Evolutionary conservation across 2,113 vertebrate genomes (phyloP).

Genomic region (Hylia prasina): DNA sequence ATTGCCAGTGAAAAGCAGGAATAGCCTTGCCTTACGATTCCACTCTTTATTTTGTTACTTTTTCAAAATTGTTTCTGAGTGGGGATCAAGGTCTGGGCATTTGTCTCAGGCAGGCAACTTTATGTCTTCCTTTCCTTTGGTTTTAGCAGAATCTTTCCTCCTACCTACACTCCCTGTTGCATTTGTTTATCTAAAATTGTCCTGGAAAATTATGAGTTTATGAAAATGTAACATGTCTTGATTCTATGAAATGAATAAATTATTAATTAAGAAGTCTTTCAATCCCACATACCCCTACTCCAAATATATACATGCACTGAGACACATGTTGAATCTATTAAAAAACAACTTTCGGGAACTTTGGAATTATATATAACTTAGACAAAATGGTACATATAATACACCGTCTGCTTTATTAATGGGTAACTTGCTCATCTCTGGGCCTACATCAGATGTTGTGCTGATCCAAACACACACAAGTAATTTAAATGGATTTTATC

Average conservation of each 20-base stretch:
- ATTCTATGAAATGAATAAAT: not conserved
- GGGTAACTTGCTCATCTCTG: not conserved
- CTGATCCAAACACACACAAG: not conserved
- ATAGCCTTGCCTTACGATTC: not conserved
- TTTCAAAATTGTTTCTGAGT: slow-evolving; percentile 27
- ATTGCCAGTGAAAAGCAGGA: not conserved
- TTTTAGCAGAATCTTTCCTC: not conserved
- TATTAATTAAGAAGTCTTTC: not conserved
- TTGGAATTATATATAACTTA: not conserved
- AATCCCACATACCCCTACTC: not conserved
- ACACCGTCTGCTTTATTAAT: not conserved
- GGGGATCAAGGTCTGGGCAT: not conserved
- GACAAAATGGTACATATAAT: not conserved
- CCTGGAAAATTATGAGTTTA: not conserved
- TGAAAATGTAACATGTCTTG: not conserved
- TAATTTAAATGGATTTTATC: not conserved
- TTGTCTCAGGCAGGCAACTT: not conserved
- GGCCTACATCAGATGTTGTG: rapidly evolving
- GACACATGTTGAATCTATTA: not conserved
- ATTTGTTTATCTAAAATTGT: slow-evolving; percentile 5
- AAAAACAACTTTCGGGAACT: not conserved
- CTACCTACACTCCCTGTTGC: not conserved
- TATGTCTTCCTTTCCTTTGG: not conserved
- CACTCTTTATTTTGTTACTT: not conserved
- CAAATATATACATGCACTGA: not conserved